phyloP scores from a whole-genome alignment of 2,888 invertebrate genomes.

The Philereme vetulata region DNA sequence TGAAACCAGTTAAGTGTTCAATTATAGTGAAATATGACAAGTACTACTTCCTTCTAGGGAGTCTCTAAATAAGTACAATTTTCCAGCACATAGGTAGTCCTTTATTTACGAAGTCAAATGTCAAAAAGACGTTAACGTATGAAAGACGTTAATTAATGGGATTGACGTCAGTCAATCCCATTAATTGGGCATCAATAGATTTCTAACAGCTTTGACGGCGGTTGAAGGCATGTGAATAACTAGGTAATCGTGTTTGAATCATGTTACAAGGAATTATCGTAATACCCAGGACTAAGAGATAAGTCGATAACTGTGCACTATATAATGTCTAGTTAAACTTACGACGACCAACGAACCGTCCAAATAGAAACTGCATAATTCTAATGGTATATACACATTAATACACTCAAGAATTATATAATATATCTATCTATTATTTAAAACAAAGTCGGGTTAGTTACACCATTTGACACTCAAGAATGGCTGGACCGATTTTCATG shows the following conservation, averaged over 20 bases:
- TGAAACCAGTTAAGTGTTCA: constrained; percentile 25
- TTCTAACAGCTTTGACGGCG: background rate
- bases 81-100: background rate
- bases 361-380: too few relatives aligned
- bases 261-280: background rate
- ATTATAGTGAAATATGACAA: constrained; percentile 4
- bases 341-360: too few relatives aligned
- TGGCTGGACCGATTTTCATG: too few relatives aligned
- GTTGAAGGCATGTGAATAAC: constrained; percentile 2
- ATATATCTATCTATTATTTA: too few relatives aligned
- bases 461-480: too few relatives aligned
- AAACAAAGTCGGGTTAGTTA: too few relatives aligned
- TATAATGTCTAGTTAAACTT: too few relatives aligned
- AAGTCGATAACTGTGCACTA: too few relatives aligned
- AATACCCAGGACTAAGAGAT: background rate
- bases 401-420: too few relatives aligned
- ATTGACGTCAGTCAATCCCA: constrained; percentile 14
- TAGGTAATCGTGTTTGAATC: background rate
- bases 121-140: constrained; percentile 10
- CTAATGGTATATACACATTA: too few relatives aligned
- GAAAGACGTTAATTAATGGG: too few relatives aligned
- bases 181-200: constrained; percentile 17
- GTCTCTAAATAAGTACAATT: constrained; percentile 1
- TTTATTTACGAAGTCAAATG: constrained; percentile 12
- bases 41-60: background rate